These are phyloP conservation scores for Myzus persicae DNA, from an alignment of 1,140 invertebrate species.

Conservation along the genomic window DNA sequence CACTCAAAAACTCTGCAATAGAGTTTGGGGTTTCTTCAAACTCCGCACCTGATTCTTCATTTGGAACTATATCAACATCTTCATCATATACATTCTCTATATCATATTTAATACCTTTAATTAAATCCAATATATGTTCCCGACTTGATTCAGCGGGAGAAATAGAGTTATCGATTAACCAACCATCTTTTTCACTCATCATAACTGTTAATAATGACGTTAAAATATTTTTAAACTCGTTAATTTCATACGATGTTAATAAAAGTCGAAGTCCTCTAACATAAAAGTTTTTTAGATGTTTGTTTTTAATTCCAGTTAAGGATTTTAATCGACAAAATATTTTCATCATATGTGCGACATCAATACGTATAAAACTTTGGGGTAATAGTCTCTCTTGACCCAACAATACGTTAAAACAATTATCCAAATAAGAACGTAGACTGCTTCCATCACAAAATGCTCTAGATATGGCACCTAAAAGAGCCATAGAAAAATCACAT, in stretches of 20 bases:
- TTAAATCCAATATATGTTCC: not conserved
- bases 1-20: not conserved
- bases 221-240: not conserved
- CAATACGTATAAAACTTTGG: conserved; percentile 14
- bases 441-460: not conserved
- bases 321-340: conserved; percentile 9
- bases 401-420: not conserved
- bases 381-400: not conserved
- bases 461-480: not conserved
- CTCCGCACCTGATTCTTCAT: not conserved
- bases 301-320: not conserved
- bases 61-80: not conserved
- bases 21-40: not conserved
- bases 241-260: not conserved
- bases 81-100: not conserved
- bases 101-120: not conserved
- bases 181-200: not conserved
- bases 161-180: not conserved
- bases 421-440: not conserved
- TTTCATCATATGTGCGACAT: not conserved
- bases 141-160: not conserved
- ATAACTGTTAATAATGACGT: not conserved
- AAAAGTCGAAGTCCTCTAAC: not conserved
- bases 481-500: not conserved
- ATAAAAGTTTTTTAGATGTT: not conserved